Evolutionary conservation across 2,888 invertebrate species (phyloP).

Genomic region (Allolobophora icterica): DNA sequence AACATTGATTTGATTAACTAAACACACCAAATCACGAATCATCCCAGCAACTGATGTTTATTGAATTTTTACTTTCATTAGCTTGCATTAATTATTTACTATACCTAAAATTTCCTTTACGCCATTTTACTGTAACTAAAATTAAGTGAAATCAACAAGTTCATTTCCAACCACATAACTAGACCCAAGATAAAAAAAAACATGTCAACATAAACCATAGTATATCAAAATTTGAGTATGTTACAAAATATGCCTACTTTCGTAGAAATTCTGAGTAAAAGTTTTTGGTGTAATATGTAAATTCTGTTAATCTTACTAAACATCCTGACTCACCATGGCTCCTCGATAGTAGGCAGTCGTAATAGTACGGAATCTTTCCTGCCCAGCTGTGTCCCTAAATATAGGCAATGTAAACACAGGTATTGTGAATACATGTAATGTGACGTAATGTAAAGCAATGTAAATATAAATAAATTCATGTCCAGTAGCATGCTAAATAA

Average conservation of each 20-base stretch:
- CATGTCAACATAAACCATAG: not conserved
- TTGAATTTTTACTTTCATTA: not conserved
- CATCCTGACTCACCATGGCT: slow-evolving; percentile 78
- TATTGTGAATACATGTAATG: slow-evolving; percentile 44
- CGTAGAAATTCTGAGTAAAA: not conserved
- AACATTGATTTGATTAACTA: not conserved
- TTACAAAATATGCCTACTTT: not conserved
- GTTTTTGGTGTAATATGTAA: not conserved
- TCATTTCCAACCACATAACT: not conserved
- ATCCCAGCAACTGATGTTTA: too few species aligned
- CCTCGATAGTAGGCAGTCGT: slow-evolving; percentile 99
- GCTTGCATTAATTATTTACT: too few species aligned
- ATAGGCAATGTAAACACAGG: slow-evolving; percentile 26
- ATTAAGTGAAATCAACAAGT: not conserved
- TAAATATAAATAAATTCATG: not conserved
- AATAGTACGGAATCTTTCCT: slow-evolving; percentile 97
- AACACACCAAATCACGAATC: not conserved
- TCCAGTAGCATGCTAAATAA: not conserved
- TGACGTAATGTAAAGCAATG: not conserved
- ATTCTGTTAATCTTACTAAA: not conserved
- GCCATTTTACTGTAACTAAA: not conserved
- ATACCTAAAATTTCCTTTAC: not conserved
- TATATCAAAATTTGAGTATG: not conserved
- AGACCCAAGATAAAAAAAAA: not conserved
- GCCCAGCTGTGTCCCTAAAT: slow-evolving; percentile 95